phyloP scores from a whole-genome alignment of 2,113 vertebrate genomes.

The Cynoglossus semilaevis region DNA sequence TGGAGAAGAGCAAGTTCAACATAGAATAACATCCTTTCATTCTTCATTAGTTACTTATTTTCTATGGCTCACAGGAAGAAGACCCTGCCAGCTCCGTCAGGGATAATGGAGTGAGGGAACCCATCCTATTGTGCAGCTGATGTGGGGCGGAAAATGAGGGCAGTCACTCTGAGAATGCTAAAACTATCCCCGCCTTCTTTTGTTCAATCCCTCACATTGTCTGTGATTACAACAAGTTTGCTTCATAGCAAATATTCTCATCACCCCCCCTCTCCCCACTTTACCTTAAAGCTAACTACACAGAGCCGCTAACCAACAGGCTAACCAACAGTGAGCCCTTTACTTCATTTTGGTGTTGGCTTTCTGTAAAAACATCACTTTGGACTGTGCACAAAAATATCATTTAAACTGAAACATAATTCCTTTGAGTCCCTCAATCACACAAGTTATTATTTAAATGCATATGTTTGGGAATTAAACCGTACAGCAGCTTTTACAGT shows the following conservation, averaged over 20 bases:
- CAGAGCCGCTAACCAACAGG: not conserved
- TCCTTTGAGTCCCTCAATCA: too few species aligned
- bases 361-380: too few species aligned
- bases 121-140: constrained; percentile 71
- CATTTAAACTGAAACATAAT: too few species aligned
- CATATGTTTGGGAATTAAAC: too few species aligned
- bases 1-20: not conserved
- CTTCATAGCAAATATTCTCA: constrained; percentile 7
- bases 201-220: not conserved
- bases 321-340: too few species aligned
- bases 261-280: not conserved
- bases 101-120: constrained; percentile 28
- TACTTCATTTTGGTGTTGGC: too few species aligned
- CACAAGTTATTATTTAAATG: too few species aligned
- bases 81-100: constrained; percentile 11
- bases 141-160: constrained; percentile 76
- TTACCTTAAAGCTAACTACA: not conserved
- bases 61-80: constrained; percentile 24
- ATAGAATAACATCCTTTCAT: not conserved
- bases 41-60: not conserved
- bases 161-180: constrained; percentile 66
- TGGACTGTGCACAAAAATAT: too few species aligned
- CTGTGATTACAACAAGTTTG: constrained; percentile 12
- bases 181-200: constrained; percentile 7
- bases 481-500: constrained; percentile 6